A percentile compares a stretch with the other conserved stretches of the same genome.
These are phyloP conservation scores for Drosophila arawakana DNA, from an alignment of 1,140 invertebrate genomes.

Conservation along the genomic window DNA sequence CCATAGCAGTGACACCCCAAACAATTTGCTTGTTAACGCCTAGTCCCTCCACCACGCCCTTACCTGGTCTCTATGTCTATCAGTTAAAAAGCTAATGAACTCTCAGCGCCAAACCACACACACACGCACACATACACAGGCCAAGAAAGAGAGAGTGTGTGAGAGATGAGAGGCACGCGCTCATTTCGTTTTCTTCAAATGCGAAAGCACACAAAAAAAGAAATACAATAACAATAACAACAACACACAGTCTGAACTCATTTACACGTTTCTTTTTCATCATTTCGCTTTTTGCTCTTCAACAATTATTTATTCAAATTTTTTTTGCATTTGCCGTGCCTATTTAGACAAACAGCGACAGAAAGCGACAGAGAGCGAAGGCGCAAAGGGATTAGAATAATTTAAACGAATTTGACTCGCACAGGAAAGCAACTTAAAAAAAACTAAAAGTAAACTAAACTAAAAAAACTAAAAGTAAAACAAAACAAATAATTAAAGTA, in stretches of 20 bases:
- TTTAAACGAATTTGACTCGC: slow-evolving; percentile 12
- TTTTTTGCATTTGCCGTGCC: slow-evolving; percentile 27
- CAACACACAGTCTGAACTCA: slow-evolving; percentile 39
- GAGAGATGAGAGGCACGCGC: slow-evolving; percentile 19
- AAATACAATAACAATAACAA: slow-evolving; percentile 20
- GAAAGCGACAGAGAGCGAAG: slow-evolving; percentile 6
- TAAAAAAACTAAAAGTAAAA: too few species aligned
- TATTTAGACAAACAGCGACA: background rate
- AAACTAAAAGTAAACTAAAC: too few species aligned
- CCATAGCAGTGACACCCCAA: background rate
- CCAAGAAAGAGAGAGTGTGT: slow-evolving; percentile 2
- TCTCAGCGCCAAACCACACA: slow-evolving; percentile 15
- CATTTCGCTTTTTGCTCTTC: slow-evolving; percentile 13
- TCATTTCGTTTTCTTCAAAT: slow-evolving; percentile 45
- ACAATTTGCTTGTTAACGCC: background rate
- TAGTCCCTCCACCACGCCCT: background rate
- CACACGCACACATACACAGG: background rate
- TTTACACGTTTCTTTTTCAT: slow-evolving; percentile 23
- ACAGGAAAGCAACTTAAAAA: slow-evolving; percentile 2
- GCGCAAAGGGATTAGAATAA: slow-evolving; percentile 25
- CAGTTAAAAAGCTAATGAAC: slow-evolving; percentile 43
- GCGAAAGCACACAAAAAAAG: slow-evolving; percentile 9
- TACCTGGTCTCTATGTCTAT: background rate
- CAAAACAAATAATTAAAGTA: slow-evolving; percentile 3
- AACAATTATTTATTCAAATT: slow-evolving; percentile 39